Evolutionary conservation across 2,888 invertebrate genomes (phyloP), one percentile per base, ranked within the genome.

Genomic region (Seira ritae): DNA sequence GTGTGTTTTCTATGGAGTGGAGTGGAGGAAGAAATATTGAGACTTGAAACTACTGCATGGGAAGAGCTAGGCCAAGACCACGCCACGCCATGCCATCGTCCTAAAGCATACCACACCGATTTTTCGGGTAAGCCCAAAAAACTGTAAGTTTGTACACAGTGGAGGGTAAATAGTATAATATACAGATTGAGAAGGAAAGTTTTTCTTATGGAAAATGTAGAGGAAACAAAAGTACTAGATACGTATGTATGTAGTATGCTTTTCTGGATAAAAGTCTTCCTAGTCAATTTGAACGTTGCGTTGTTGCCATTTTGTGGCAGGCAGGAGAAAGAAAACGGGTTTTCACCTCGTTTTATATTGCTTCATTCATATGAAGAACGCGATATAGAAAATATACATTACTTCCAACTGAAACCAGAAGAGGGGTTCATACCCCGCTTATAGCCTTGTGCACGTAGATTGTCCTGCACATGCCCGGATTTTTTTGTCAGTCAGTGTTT

Each of bases 381-480:
- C 17, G 50, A 8, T 15, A n/a, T 50, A 50, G 15, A 15, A 50
- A 31, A 50, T 50, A 50, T 50, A 50, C 3, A 50, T 50, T 50
- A 50, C 12, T n/a, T n/a, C n/a, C n/a, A n/a, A n/a, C n/a, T n/a
- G n/a, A n/a, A n/a, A n/a, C 50, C 50, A 50, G 1, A n/a, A n/a
- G 12, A n/a, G 15, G 12, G n/a, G n/a, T n/a, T 50, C 6, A 50
- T 50, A 15, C 15, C 12, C 12, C 50, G 3, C 17, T 8, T 50
- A 50, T 3, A 50, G 50, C 12, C 12, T 2, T 50, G 12, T n/a
- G 15, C 50, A 50, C 50, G 50, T n/a, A 50, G 12, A 15, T n/a
- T 31, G 70, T 67, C 46, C 71, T 79, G 79, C 79, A 79, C 79
- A 79, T 79, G 79, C 72, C 67, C 79, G 72, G 67, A 71, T 79